Evolutionary conservation across 35 echinoderm and acorn worm genomes (phyloP), one percentile per base, ranked within the genome.

Genomic region (Hemicentrotus pulcherrimus): DNA sequence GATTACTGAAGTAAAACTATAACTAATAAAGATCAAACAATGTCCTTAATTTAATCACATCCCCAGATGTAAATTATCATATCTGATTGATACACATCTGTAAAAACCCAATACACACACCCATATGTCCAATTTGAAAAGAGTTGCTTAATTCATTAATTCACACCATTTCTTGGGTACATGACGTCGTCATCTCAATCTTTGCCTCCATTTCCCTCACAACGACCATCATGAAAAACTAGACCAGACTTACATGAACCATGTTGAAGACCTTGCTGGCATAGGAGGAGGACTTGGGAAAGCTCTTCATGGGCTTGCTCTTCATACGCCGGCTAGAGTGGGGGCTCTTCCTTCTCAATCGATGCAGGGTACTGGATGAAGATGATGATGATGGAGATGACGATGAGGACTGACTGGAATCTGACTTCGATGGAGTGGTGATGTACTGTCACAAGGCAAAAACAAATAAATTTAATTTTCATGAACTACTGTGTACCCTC

Each of bases 361-460:
- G 85, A 9, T 86, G 55, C 12, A 46, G 59, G 31, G 55, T 28
- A 32, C 13, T 32, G 15, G 60, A 94, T 5, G 59, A 86, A 32
- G 85, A 32, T 12, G 33, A 94, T 0, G 60, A 94, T 5, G 59
- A 86, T 70, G 85, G 60, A 3, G 33, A 94, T 4, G 59, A 86
- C n/a, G 59, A 35, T 5, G 31, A 32, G 16, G 94, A 91, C 31
- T 41, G 30, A 4, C 47, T 48, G 32, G 24, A 46, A 32, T 45
- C 31, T 1, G 70, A 47, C 61, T 92, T 96, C 22, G 96, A 98
- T 35, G 98, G 98, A 24, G 98, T 99, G 46, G 98, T 99, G 92
- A 99, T 99, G 94, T 91, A 99, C 98, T 98, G 94, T 41, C 5
- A 47, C 32, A 47, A 33, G 24, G 24, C 32, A 32, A 90, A 90